These are phyloP conservation scores for Leucosticte australis DNA, from an alignment of 2,113 vertebrate genomes.

Conservation along the genomic window DNA sequence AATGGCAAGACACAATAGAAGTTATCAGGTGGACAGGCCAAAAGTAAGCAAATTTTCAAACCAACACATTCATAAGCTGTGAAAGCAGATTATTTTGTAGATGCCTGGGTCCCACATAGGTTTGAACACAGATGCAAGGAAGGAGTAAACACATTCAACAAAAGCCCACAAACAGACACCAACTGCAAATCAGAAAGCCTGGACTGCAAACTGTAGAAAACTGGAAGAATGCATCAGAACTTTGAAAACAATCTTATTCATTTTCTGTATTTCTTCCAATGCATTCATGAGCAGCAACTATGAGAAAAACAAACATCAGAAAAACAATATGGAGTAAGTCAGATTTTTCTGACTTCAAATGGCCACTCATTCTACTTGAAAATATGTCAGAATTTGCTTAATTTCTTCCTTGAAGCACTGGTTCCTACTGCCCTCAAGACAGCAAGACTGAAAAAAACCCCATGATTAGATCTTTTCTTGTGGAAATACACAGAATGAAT, in stretches of 20 bases:
- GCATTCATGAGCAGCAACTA: not conserved
- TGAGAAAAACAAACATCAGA: not conserved
- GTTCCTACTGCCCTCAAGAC: not conserved
- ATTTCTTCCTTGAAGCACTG: not conserved
- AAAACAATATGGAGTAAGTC: not conserved
- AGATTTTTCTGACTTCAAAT: not conserved
- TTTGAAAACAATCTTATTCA: not conserved
- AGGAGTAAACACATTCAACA: not conserved
- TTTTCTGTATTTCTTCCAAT: not conserved
- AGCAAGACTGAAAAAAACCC: not conserved
- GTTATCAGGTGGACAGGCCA: not conserved
- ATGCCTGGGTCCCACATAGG: not conserved
- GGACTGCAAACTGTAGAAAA: not conserved
- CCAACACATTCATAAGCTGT: not conserved
- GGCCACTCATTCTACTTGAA: not conserved
- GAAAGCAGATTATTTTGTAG: not conserved
- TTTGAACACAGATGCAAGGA: not conserved
- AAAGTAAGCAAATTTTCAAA: not conserved
- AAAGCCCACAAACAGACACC: not conserved
- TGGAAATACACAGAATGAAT: not conserved
- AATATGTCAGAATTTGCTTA: not conserved
- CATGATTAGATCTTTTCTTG: not conserved
- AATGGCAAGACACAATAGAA: not conserved
- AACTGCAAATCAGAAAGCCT: not conserved
- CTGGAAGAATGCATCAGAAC: not conserved